Base-by-base conservation (phyloP, 2,888 invertebrate genomes). In the Miltochrista miniata region DNA sequence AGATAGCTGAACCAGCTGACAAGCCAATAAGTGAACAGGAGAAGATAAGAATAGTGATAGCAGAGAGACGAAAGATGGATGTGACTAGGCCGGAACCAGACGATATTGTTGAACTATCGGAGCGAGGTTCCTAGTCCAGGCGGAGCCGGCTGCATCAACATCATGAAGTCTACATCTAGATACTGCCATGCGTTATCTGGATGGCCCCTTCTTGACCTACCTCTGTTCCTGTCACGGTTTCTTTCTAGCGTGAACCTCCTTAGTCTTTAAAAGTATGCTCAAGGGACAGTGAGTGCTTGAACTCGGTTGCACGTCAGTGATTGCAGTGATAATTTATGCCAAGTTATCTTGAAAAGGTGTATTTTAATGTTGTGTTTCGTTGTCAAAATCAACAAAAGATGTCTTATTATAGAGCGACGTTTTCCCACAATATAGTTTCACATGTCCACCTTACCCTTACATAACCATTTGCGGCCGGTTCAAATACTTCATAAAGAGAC, bases 1-100 rank as follows among this genome's bases (percentile, higher is more conserved):
- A 60, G 36, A 74, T 80, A 29, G 74, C 79, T 5, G 89, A 86
- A 45, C 44, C 56, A 10, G 50, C 50, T 2, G 79, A 83, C 34
- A 74, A 78, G 37, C 76, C 79, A 8, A 83, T 90, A 48, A 90
- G 79, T 37, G 90, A 90, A 57, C 85, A 87, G 61, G 89, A 94
- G 61, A 93, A 92, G 61, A 93, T 94, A 60, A 92, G 93, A 72
- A 92, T 93, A 75, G 93, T 93, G 48, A 93, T 93, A 65, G 93
- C 93, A 9, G 94, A 94, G 76, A 85, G 94, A 60, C 82, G 94
- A 59, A 93, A 93, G 74, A 85, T 93, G 43, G 94, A 93, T 54
- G 84, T 92, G 30, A 51, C 74, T n/a, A 76, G 79, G 54, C 80
- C 85, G 5, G 88, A 86, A 54, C 65, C 79, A 37, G 85, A 83